Evolutionary conservation across 2,113 vertebrate genomes (phyloP), one percentile per base, ranked within the genome.

Genomic region (Axis porcinus): DNA sequence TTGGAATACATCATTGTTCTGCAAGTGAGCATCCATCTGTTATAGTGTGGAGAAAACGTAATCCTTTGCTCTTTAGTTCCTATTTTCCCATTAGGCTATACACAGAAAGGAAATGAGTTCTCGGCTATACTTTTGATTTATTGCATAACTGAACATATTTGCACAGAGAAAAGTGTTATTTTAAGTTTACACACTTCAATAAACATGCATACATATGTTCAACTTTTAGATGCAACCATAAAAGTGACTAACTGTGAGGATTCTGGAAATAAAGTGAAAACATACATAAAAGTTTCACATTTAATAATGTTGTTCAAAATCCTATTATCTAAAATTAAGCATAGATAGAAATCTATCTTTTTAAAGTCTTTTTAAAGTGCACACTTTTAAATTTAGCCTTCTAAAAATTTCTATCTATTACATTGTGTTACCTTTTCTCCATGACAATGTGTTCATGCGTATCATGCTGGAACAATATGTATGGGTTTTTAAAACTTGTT

Each of bases 151-250:
- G 62, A 98, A 88, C 10, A 13, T 79, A 94, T 98, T 98, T 98
- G 89, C 54, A 93, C 74, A 95, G 95, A 76, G 45, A 97, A 98
- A 98, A 98, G 93, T 96, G 67, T 45, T 91, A 95, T 94, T 98
- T 97, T 98, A 98, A 98, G 98, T 98, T 98, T 97, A 74, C n/a
- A 58, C 10, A 94, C 96, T 98, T 97, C 98, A 96, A 57, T 98
- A 98, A 95, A 86, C 93, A 79, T 14, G 76, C 78, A 91, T 96
- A 96, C 58, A 50, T 97, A 91, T 93, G 78, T 97, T 98, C 90
- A 98, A 84, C 92, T 91, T 96, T 95, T 94, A 97, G 50, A 58
- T 97, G 33, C 36, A 97, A 62, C 57, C 95, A 16, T 97, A 87
- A 97, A 98, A 97, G 83, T 95, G 55, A 96, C 91, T 92, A 95